Evolutionary conservation across 2,113 vertebrate species (phyloP).

Genomic region (Platichthys stellatus): DNA sequence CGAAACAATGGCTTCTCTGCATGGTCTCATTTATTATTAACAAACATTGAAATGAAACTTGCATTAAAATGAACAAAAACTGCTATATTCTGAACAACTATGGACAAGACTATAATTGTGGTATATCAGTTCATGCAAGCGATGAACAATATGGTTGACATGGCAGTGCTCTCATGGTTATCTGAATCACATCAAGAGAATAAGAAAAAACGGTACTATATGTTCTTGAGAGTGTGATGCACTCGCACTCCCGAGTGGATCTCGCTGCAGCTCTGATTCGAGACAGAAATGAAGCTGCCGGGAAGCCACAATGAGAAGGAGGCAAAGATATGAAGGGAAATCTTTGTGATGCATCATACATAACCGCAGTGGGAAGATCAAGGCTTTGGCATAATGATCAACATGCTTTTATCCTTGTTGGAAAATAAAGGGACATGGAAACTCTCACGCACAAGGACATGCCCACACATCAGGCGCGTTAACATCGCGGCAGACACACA

Average conservation of each 20-base stretch:
- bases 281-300: neutral
- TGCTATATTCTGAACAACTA: too few species aligned
- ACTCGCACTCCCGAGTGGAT: neutral
- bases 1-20: too few species aligned
- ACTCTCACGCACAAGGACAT: neutral
- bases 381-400: conserved; percentile 63
- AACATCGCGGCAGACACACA: conserved; percentile 5
- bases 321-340: conserved; percentile 3
- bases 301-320: conserved; percentile 4
- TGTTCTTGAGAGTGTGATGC: neutral
- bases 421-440: conserved; percentile 24
- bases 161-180: neutral
- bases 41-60: too few species aligned
- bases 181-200: neutral
- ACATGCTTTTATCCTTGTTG: conserved; percentile 70
- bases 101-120: too few species aligned
- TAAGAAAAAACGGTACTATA: neutral
- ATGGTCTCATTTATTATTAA: too few species aligned
- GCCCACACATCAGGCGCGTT: neutral
- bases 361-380: conserved; percentile 58
- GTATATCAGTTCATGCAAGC: neutral
- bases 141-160: neutral
- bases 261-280: conserved; percentile 5
- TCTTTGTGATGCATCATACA: conserved; percentile 42
- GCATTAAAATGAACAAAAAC: too few species aligned